These are phyloP conservation scores for Coracias cyanogaster DNA, from an alignment of 2,797 vertebrate species.

Conservation along the genomic window DNA sequence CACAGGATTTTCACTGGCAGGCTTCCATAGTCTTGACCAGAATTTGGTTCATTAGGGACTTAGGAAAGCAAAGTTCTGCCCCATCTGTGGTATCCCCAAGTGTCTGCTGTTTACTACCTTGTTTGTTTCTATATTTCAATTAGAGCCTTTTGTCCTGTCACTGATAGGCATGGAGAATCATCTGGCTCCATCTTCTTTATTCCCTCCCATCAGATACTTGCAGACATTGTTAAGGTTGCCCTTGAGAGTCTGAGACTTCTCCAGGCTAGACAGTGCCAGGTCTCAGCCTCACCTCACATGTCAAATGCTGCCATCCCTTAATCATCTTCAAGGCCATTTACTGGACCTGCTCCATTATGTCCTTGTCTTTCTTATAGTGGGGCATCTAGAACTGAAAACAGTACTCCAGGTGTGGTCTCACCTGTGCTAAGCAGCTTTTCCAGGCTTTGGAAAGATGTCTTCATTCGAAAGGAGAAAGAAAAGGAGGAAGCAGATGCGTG, in stretches of 20 bases:
- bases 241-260: neutral
- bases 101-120: neutral
- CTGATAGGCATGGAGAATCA: neutral
- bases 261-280: neutral
- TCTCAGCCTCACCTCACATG: accelerated
- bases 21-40: neutral
- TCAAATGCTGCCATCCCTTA: neutral
- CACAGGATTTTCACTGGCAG: neutral
- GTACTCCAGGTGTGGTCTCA: neutral
- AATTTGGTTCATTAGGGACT: neutral
- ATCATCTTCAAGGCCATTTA: accelerated
- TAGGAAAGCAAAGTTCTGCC: neutral
- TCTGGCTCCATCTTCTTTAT: neutral
- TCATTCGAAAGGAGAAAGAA: neutral
- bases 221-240: accelerated
- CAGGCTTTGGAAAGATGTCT: neutral
- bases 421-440: neutral
- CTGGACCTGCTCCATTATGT: neutral
- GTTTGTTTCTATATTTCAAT: neutral
- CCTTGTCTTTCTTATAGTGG: accelerated
- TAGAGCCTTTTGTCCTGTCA: neutral
- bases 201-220: neutral
- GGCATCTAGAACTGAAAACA: neutral
- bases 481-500: neutral
- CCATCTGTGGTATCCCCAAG: accelerated